phyloP scores from a whole-genome alignment of 2,113 vertebrate genomes.

The Sinocyclocheilus rhinocerous region DNA sequence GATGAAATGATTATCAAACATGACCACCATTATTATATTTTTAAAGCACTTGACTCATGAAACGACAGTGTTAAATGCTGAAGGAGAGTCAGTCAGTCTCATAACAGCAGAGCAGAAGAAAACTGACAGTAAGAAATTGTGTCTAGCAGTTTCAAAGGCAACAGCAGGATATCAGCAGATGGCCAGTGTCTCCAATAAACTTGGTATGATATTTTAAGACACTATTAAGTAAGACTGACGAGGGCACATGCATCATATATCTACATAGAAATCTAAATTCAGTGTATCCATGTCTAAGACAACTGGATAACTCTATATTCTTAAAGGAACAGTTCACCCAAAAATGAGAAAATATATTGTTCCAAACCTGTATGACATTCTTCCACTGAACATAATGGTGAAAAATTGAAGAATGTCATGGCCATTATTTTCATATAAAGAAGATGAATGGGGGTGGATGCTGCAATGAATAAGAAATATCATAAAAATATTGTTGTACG shows the following conservation, averaged over 20 bases:
- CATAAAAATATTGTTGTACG: too few relatives aligned
- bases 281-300: too few relatives aligned
- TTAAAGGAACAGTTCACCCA: too few relatives aligned
- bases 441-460: too few relatives aligned
- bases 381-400: too few relatives aligned
- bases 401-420: too few relatives aligned
- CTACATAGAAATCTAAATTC: neutral
- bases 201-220: neutral
- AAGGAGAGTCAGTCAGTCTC: neutral
- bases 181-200: neutral
- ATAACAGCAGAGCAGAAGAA: neutral
- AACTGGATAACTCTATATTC: too few relatives aligned
- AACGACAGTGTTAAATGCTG: neutral
- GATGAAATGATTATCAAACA: neutral
- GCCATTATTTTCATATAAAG: too few relatives aligned
- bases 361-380: too few relatives aligned
- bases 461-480: too few relatives aligned
- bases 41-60: neutral
- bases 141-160: neutral
- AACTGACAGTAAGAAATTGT: constrained; percentile 1
- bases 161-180: neutral
- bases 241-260: neutral
- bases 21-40: neutral
- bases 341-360: too few relatives aligned
- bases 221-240: neutral